Conservation (phyloP, 2,888 invertebrate species). For the Drosophila gaucha region DNA sequence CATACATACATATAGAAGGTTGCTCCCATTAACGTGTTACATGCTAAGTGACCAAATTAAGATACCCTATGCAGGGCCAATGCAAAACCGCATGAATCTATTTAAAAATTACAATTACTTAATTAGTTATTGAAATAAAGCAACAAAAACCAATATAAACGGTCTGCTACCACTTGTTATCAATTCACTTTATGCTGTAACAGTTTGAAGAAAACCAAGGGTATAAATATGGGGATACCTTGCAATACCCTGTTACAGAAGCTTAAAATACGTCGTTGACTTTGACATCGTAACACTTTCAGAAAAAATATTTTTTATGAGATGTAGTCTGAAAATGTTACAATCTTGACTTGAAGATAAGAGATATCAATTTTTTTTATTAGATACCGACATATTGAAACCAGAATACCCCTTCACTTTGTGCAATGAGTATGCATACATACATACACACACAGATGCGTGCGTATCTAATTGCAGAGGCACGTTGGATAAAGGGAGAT, state of each 20-base stretch:
- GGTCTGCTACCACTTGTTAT: neutral
- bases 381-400: no score
- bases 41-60: slow-evolving; percentile 16
- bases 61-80: slow-evolving; percentile 2
- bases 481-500: neutral
- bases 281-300: no score
- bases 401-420: neutral
- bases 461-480: neutral
- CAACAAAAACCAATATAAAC: slow-evolving; percentile 24
- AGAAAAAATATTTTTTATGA: neutral
- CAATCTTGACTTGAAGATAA: no score
- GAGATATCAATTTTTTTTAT: no score
- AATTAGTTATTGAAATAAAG: slow-evolving; percentile 56
- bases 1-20: neutral
- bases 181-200: neutral
- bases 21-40: neutral
- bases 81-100: slow-evolving; percentile 25
- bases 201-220: no score
- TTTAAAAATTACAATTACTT: slow-evolving; percentile 48
- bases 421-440: no score
- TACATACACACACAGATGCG: neutral
- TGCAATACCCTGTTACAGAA: neutral
- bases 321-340: no score
- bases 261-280: no score
- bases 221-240: no score